Conservation (phyloP, 2,797 vertebrate genomes). For the Decapterus maruadsi region DNA sequence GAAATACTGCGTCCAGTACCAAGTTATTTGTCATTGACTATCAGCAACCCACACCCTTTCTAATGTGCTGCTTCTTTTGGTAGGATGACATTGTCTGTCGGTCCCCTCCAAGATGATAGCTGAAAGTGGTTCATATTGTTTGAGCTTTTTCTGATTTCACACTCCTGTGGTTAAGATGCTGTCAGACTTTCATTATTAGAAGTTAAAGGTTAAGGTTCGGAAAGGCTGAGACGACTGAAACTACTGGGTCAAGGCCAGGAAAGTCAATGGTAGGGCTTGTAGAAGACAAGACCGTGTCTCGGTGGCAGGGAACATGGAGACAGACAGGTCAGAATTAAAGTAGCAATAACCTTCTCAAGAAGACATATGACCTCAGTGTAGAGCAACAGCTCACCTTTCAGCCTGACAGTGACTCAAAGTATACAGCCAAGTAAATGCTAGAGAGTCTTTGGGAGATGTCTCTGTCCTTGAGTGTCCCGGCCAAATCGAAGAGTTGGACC, state of each 20-base stretch:
- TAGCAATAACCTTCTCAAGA: background rate
- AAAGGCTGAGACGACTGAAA: background rate
- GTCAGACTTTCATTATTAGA: background rate
- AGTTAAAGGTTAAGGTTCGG: background rate
- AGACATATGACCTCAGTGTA: background rate
- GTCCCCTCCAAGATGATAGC: background rate
- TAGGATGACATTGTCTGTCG: background rate
- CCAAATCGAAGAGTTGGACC: background rate
- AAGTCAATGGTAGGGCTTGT: too few species aligned
- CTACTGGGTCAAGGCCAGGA: background rate
- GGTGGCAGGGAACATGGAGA: too few species aligned
- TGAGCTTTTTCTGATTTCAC: background rate
- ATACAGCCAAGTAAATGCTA: background rate
- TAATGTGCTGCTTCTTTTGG: background rate
- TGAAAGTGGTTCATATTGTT: background rate
- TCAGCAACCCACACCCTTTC: background rate
- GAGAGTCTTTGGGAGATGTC: background rate
- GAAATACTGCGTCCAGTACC: slow-evolving; percentile 12
- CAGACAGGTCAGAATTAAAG: too few species aligned
- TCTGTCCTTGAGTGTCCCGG: background rate
- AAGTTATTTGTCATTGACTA: slow-evolving; percentile 3
- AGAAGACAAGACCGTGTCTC: too few species aligned
- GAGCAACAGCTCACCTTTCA: background rate
- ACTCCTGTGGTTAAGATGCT: background rate
- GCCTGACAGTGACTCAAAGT: background rate